Evolutionary conservation across 2,797 vertebrate species (phyloP).

Genomic region (Sebastes oblongus): DNA sequence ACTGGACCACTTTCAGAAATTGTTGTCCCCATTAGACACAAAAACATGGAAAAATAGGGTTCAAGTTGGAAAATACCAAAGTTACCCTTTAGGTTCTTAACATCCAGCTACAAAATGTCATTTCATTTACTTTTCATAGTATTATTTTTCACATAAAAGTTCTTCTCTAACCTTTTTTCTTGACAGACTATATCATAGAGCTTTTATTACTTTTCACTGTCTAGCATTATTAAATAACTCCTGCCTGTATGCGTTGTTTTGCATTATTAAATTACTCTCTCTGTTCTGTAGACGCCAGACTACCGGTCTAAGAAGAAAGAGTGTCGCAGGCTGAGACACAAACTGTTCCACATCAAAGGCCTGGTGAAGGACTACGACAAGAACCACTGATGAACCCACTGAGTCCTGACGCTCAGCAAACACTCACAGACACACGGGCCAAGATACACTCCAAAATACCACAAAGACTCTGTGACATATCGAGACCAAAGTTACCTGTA

Average conservation of each 20-base stretch:
- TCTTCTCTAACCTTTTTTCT: not conserved
- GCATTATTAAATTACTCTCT: not conserved
- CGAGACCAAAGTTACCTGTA: slow-evolving; percentile 71
- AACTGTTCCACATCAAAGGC: slow-evolving; percentile 90
- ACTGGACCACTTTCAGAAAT: no score
- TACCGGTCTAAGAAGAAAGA: slow-evolving; percentile 86
- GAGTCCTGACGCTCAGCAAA: slow-evolving; percentile 15
- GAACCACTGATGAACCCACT: slow-evolving; percentile 66
- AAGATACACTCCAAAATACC: slow-evolving; percentile 61
- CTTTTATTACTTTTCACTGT: not conserved
- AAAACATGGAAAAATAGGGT: no score
- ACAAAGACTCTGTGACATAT: slow-evolving; percentile 43
- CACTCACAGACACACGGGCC: slow-evolving; percentile 24
- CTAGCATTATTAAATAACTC: not conserved
- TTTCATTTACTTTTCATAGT: not conserved
- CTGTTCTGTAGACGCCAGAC: slow-evolving; percentile 79
- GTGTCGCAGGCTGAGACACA: slow-evolving; percentile 85
- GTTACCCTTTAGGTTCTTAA: not conserved
- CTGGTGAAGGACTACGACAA: slow-evolving; percentile 90
- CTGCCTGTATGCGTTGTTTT: rapidly evolving
- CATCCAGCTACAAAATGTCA: not conserved
- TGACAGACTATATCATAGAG: no score
- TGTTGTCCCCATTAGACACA: no score
- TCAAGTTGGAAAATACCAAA: no score
- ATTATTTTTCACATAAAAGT: no score